Conservation (phyloP, 2,888 invertebrate species). For the Masnerella sp. region DNA sequence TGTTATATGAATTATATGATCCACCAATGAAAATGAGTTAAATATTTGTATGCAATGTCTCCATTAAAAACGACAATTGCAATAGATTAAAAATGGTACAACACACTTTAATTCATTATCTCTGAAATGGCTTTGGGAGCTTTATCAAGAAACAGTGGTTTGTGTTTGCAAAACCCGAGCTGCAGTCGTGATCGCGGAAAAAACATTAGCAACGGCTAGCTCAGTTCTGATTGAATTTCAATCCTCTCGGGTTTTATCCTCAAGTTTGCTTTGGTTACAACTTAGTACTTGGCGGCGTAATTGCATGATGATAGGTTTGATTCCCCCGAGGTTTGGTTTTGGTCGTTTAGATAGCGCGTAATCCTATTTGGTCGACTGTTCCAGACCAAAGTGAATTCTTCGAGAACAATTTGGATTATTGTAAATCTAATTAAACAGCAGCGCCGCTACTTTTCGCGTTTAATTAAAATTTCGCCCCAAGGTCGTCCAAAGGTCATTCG, state of each 20-base stretch:
- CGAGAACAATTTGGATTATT: slow-evolving; percentile 12
- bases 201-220: slow-evolving; percentile 17
- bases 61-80: too few species aligned
- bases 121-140: too few species aligned
- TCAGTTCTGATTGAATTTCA: slow-evolving; percentile 33
- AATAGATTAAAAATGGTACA: too few species aligned
- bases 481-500: too few species aligned
- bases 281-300: slow-evolving; percentile 28
- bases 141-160: neutral
- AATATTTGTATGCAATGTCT: too few species aligned
- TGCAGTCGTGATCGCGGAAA: neutral
- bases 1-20: too few species aligned
- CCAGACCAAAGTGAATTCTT: slow-evolving; percentile 13
- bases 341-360: slow-evolving; percentile 12
- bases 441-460: too few species aligned
- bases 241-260: slow-evolving; percentile 23
- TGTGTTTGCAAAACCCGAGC: neutral
- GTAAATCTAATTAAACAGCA: slow-evolving; percentile 26
- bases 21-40: too few species aligned
- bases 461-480: too few species aligned
- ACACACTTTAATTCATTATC: too few species aligned
- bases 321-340: slow-evolving; percentile 25
- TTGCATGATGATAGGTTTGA: slow-evolving; percentile 35
- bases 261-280: slow-evolving; percentile 23
- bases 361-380: slow-evolving; percentile 24